A percentile compares a stretch with the other conserved stretches of the same genome.
Conservation (phyloP, 2,888 invertebrate genomes). For the Nomada ferruginata region DNA sequence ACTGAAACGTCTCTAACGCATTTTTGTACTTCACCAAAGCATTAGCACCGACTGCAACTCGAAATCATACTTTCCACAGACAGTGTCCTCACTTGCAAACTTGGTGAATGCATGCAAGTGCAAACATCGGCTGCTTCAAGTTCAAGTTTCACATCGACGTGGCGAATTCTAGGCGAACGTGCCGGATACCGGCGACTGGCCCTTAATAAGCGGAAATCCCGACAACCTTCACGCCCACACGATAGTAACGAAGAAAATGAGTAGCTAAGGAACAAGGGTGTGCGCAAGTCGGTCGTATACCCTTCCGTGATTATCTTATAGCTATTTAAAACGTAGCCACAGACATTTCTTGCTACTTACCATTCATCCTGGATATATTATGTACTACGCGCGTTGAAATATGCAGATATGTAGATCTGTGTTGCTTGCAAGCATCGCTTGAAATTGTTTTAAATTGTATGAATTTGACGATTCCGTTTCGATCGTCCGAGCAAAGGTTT, state of each 20-base stretch:
- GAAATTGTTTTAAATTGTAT: neutral
- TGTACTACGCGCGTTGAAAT: neutral
- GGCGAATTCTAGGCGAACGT: constrained; percentile 50
- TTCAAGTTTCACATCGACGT: constrained; percentile 65
- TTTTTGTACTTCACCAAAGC: too few relatives aligned
- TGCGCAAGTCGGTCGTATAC: constrained; percentile 14
- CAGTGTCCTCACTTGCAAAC: constrained; percentile 4
- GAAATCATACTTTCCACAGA: neutral
- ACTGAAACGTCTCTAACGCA: too few relatives aligned
- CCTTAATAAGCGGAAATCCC: constrained; percentile 71
- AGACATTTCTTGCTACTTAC: neutral
- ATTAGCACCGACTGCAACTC: too few relatives aligned
- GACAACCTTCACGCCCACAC: constrained; percentile 61
- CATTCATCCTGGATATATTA: neutral
- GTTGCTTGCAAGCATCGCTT: neutral
- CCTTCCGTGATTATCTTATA: constrained; percentile 2
- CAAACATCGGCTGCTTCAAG: constrained; percentile 47
- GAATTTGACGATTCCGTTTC: neutral
- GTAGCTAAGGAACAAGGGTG: constrained; percentile 53
- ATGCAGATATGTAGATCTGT: neutral
- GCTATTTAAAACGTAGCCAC: neutral
- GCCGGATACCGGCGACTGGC: constrained; percentile 60
- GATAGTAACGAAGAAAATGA: constrained; percentile 52
- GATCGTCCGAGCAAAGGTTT: neutral
- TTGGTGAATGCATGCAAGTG: constrained; percentile 26